phyloP scores from a whole-genome alignment of 2,888 invertebrate species.

The Aphodius granarius region DNA sequence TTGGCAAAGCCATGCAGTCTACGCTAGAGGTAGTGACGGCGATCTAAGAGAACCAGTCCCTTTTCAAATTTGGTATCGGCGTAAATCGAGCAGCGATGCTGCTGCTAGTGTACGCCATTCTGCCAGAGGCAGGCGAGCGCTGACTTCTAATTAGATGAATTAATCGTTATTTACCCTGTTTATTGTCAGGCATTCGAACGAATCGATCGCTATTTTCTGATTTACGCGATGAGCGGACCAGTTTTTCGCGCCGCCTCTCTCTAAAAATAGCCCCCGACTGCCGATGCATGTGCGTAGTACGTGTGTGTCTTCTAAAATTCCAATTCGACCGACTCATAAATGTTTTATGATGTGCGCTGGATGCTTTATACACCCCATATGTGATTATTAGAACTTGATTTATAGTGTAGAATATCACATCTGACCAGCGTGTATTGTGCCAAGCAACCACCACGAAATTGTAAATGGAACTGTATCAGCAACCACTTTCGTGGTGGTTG shows the following conservation, averaged over 20 bases:
- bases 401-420: too few species aligned
- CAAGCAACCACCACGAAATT: too few species aligned
- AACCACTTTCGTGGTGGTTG: too few species aligned
- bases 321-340: background rate
- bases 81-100: conserved; percentile 46
- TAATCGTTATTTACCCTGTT: conserved; percentile 50
- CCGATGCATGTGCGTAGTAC: background rate
- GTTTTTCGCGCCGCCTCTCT: background rate
- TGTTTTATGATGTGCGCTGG: background rate
- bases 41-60: conserved; percentile 47
- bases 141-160: conserved; percentile 54
- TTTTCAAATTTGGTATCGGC: conserved; percentile 55
- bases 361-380: too few species aligned
- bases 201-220: conserved; percentile 16
- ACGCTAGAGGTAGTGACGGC: conserved; percentile 47
- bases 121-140: conserved; percentile 34
- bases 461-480: too few species aligned
- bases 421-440: too few species aligned
- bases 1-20: conserved; percentile 53
- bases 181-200: conserved; percentile 31
- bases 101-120: conserved; percentile 27
- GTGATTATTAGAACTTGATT: too few species aligned
- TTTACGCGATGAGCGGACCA: background rate
- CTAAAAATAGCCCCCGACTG: background rate
- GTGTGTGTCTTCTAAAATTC: background rate